Evolutionary conservation across 2,797 vertebrate species (phyloP), one percentile per base, ranked within the genome.

Genomic region (Lagodon rhomboides): DNA sequence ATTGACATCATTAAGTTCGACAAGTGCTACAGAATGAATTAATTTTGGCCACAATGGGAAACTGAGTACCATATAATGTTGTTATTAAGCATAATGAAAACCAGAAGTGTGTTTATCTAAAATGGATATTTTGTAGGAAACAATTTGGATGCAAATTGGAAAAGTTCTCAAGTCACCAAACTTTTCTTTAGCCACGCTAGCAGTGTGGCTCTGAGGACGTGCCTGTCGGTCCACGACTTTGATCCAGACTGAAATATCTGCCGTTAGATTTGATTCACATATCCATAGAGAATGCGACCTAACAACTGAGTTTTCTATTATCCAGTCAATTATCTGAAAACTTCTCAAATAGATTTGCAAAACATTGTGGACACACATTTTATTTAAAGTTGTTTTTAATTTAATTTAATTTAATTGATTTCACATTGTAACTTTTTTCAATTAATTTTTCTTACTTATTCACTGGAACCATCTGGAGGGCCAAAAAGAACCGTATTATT

Each of bases 91-190:
- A 27, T 15, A 34, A 68, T 68, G 0, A 8, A 38, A 51, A 18
- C 22, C 15, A 20, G 18, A 43, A 60, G 12, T 27, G 46, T 61
- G 23, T 34, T 51, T 0, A 25, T 58, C 71, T 44, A 15, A 54
- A 55, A 63, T 74, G 1, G 9, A 61, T 0, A 15, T 38, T 63
- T 44, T 49, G 2, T 5, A 23, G 16, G 53, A 55, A 56, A 54
- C 15, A 34, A 62, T 51, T 44, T 54, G 20, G 34, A 46, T 75
- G 47, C 27, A 58, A 82, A 50, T 74, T 10, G 18, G 30, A 44
- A 60, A 67, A 59, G 38, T 58, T 12, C 1, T 25, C 6, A 50
- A 43, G 41, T 38, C 3, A 22, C 18, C 25, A 43, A 62, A 55
- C 30, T 23, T 16, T 30, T 25, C 17, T 34, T 16, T 22, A 18